These are phyloP conservation scores for Chrosomus eos DNA, from an alignment of 2,797 vertebrate species.

Conservation along the genomic window DNA sequence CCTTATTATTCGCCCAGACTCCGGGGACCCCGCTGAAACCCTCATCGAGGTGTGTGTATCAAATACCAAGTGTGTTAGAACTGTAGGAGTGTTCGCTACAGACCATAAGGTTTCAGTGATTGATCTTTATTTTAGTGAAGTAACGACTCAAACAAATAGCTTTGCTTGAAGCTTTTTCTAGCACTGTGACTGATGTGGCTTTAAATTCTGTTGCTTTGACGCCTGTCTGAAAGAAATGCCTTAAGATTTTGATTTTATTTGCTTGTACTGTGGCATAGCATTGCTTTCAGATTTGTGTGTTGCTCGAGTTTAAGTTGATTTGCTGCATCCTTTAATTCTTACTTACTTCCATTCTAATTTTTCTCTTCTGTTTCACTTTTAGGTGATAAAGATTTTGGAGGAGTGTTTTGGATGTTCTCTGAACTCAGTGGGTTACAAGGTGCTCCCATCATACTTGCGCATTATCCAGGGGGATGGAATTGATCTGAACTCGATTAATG, in stretches of 20 bases:
- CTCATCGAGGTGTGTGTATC: constrained; percentile 74
- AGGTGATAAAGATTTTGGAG: constrained; percentile 81
- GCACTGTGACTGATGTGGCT: neutral
- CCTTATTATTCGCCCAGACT: constrained; percentile 81
- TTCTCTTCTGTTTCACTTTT: constrained; percentile 22
- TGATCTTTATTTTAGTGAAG: neutral
- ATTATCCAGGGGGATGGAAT: constrained; percentile 83
- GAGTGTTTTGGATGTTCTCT: constrained; percentile 76
- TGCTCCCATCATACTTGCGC: constrained; percentile 78
- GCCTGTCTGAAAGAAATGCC: neutral
- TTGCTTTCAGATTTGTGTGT: constrained; percentile 9
- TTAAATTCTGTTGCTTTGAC: neutral
- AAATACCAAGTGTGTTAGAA: neutral
- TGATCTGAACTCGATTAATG: constrained; percentile 74
- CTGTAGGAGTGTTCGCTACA: neutral
- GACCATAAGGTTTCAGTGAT: neutral
- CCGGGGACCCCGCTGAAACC: constrained; percentile 79
- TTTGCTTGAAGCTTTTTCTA: neutral
- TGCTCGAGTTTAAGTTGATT: constrained; percentile 2
- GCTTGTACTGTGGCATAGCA: neutral
- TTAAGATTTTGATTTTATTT: neutral
- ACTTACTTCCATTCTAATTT: neutral
- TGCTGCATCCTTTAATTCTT: neutral
- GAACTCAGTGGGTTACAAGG: constrained; percentile 78
- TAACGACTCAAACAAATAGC: neutral